Evolutionary conservation across 30 jellyfish, hydroid and myxozoan genomes (phyloP).

Genomic region (Mastigias papua): DNA sequence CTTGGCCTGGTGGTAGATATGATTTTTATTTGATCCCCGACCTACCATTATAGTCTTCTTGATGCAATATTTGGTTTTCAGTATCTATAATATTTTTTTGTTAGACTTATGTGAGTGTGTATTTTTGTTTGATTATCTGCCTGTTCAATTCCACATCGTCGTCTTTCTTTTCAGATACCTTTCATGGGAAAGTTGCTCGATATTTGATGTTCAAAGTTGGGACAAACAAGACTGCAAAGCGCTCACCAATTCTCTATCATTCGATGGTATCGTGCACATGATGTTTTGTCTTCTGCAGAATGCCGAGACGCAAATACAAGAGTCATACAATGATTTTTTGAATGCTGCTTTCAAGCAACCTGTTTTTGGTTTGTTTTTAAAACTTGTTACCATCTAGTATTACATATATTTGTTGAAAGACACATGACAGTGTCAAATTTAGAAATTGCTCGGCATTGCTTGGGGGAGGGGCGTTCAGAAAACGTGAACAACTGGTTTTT

Average conservation of each 20-base stretch:
- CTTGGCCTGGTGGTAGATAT: too few species aligned
- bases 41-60: too few species aligned
- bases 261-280: slow-evolving; percentile 10
- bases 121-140: background rate
- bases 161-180: background rate
- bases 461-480: too few species aligned
- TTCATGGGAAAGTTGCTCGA: background rate
- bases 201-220: background rate
- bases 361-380: slow-evolving; percentile 34
- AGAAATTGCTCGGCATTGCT: too few species aligned
- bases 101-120: too few species aligned
- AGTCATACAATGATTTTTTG: slow-evolving; percentile 29
- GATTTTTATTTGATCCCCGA: too few species aligned
- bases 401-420: too few species aligned
- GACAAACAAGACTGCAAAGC: background rate
- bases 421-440: too few species aligned
- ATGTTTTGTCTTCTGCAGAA: slow-evolving; percentile 18
- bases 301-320: slow-evolving; percentile 6
- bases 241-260: background rate
- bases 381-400: background rate
- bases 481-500: too few species aligned
- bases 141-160: too few species aligned
- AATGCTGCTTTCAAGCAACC: slow-evolving; percentile 57
- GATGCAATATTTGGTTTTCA: too few species aligned
- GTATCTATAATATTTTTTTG: too few species aligned